Conservation (phyloP, 2,888 invertebrate species). For the Agrotis clavis region DNA sequence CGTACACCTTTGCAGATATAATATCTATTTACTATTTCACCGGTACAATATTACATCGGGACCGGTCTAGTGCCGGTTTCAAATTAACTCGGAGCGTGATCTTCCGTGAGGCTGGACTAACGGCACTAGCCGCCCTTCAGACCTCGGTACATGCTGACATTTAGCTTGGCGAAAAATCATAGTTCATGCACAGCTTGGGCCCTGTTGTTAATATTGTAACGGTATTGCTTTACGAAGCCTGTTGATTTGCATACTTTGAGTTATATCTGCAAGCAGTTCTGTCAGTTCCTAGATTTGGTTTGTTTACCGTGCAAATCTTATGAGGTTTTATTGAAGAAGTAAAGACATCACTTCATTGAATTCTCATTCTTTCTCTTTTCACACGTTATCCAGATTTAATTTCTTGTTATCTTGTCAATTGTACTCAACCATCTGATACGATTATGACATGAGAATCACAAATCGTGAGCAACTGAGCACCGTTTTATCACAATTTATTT, state of each 20-base stretch:
- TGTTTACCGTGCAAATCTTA: neutral
- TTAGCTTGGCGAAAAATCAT: slow-evolving; percentile 54
- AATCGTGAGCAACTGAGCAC: neutral
- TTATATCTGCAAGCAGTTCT: neutral
- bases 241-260: neutral
- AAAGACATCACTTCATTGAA: neutral
- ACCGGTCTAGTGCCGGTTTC: slow-evolving; percentile 62
- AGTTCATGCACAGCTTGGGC: slow-evolving; percentile 46
- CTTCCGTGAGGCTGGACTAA: slow-evolving; percentile 66
- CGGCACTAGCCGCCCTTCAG: slow-evolving; percentile 65
- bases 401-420: neutral
- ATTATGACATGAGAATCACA: neutral
- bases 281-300: too few species aligned
- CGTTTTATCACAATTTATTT: too few species aligned
- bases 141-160: slow-evolving; percentile 56
- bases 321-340: neutral
- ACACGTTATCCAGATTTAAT: neutral
- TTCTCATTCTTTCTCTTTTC: neutral
- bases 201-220: slow-evolving; percentile 29
- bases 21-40: slow-evolving; percentile 42
- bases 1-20: slow-evolving; percentile 27
- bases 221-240: slow-evolving; percentile 1
- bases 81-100: slow-evolving; percentile 70
- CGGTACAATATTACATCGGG: slow-evolving; percentile 56
- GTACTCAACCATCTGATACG: neutral